Evolutionary conservation across 2,113 vertebrate genomes (phyloP).

Genomic region (Chloropsis hardwickii): DNA sequence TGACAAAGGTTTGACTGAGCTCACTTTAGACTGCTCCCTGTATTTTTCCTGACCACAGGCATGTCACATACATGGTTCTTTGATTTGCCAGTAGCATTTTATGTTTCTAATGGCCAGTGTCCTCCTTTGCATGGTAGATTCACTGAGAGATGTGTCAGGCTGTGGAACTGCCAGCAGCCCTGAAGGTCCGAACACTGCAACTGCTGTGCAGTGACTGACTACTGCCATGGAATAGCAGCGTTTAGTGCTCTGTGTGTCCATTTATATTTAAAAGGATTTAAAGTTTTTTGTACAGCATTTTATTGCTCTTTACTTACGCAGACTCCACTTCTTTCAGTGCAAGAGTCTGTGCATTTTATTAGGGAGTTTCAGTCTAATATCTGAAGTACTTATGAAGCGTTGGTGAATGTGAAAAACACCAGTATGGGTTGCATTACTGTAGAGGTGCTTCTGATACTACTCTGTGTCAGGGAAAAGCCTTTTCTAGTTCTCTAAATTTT

Average conservation of each 20-base stretch:
- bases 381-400: accelerated
- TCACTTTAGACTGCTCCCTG: neutral
- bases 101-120: neutral
- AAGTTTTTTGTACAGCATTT: neutral
- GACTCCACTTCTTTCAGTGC: neutral
- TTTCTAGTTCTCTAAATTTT: neutral
- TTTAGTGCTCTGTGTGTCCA: neutral
- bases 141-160: neutral
- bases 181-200: neutral
- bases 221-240: neutral
- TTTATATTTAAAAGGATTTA: neutral
- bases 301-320: neutral
- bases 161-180: neutral
- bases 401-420: neutral
- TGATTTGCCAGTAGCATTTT: neutral
- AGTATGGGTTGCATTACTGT: neutral
- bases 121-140: neutral
- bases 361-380: neutral
- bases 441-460: neutral
- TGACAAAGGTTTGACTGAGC: neutral
- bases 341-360: neutral
- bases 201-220: neutral
- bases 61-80: neutral
- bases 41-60: neutral
- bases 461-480: neutral